Evolutionary conservation across 2,888 invertebrate species (phyloP), one percentile per base, ranked within the genome.

Genomic region (Agonopterix arenella): DNA sequence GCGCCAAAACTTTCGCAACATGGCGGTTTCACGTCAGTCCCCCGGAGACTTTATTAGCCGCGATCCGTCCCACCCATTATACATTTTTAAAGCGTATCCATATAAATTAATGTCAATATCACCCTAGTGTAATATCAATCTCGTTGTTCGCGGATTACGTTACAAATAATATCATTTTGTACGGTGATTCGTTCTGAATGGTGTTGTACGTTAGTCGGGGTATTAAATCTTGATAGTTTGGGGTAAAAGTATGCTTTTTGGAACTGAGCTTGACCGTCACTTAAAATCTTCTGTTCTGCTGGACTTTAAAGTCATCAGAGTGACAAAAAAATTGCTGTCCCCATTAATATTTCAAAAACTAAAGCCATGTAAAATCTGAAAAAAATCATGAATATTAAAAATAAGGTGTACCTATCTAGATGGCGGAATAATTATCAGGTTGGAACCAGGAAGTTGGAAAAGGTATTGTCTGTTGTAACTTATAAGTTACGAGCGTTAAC

Each of bases 11-110:
- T 64, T 57, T 62, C 56, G 61, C 66, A 70, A 68, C 66, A 68
- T 66, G 67, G 62, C 68, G 57, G 28, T 41, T 57, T 2, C 37
- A 38, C 46, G 46, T n/a, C 46, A n/a, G 9, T 62, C n/a, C 84
- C 73, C 84, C 41, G 54, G 86, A 76, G 89, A 75, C 79, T 76
- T 84, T 84, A 89, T 89, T 89, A 89, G 85, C 28, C 72, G 79
- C 68, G 70, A 73, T 62, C 76, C 76, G 70, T 75, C 76, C 76
- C 76, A 74, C 73, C 80, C 80, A 85, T 88, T 89, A 86, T 88
- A 85, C 84, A 86, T 86, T 89, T 89, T 89, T 89, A 88, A 86
- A 89, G 82, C 86, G 85, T 86, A 84, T 82, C 86, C 85, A 86
- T 88, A 89, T 88, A 89, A 88, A 89, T 89, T 89, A 88, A 86